These are phyloP conservation scores for Melanotaenia nigrans DNA, from an alignment of 2,797 vertebrate genomes.

Conservation along the genomic window DNA sequence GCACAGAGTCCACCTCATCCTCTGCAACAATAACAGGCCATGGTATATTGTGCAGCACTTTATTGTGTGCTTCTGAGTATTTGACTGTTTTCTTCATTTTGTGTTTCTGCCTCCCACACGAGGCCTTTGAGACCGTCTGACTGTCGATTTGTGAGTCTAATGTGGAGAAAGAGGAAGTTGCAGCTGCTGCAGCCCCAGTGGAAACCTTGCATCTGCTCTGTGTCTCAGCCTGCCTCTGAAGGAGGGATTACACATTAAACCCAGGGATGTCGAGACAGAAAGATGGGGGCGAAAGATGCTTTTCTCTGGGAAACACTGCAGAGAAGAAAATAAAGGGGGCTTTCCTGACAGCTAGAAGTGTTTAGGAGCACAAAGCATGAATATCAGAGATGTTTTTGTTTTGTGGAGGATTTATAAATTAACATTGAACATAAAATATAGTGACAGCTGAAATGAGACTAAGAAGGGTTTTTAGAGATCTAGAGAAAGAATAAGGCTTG, in stretches of 20 bases:
- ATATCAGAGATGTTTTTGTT: conserved; percentile 33
- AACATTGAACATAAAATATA: conserved; percentile 25
- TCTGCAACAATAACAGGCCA: conserved; percentile 12
- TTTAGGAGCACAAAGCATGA: conserved; percentile 32
- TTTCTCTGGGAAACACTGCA: conserved; percentile 47
- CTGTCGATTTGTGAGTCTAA: conserved; percentile 75
- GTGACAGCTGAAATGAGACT: conserved; percentile 23
- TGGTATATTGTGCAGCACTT: conserved; percentile 34
- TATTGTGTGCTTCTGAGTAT: conserved; percentile 27
- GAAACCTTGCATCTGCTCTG: conserved; percentile 16
- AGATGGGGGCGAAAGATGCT: conserved; percentile 47
- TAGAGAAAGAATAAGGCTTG: background rate
- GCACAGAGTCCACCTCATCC: background rate
- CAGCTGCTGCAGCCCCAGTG: conserved; percentile 54
- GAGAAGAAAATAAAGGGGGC: conserved; percentile 41
- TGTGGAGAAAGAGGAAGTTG: conserved; percentile 65
- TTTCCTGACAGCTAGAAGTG: conserved; percentile 50
- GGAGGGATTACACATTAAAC: conserved; percentile 68
- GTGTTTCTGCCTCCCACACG: conserved; percentile 47
- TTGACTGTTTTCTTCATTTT: conserved; percentile 54
- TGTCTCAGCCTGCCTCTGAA: conserved; percentile 61
- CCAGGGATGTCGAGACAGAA: conserved; percentile 52
- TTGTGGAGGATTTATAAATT: conserved; percentile 24
- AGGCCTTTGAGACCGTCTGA: conserved; percentile 52
- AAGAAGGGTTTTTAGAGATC: conserved; percentile 9